Evolutionary conservation across 2,888 invertebrate genomes (phyloP), one percentile per base, ranked within the genome.

Genomic region (Macaria notata): DNA sequence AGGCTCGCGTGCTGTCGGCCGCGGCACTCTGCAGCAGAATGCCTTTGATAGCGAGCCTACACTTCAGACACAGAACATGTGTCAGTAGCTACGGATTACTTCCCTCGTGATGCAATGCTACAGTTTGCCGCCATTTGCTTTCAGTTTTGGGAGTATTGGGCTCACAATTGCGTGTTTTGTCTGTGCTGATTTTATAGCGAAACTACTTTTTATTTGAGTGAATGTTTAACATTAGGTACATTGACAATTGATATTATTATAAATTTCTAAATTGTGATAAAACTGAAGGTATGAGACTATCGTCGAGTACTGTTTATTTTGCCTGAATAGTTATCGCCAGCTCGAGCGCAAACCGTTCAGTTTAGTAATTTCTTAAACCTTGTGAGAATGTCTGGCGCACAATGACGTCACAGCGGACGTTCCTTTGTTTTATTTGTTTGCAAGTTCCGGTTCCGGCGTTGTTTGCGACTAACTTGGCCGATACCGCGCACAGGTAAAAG

Each of bases 351-450:
- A 46, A 31, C 7, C 8, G 45, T 42, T 30, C 49, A 46, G 9
- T 42, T 29, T 48, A 57, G 54, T 52, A 51, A 48, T 54, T 52
- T 47, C 19, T 43, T 9, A 54, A 54, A 45, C 41, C 29, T 59
- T 56, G 53, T 41, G 45, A 54, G 52, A 47, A 60, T 50, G 56
- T 60, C 53, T 60, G 52, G 49, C 42, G 55, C 60, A 60, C 55
- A 56, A 54, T 62, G 61, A 59, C 62, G 62, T 62, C 59, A 62
- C 58, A 38, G 31, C 63, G 66, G 67, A 73, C 73, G 83, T 82
- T 80, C 79, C 81, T 84, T 84, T 83, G 81, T 84, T 78, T 82
- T 79, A 77, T 84, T 84, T 78, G 81, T 83, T 83, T 81, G 78
- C 77, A 84, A 81, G 78, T 81, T 75, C 33, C 52, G 39, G 33